Evolutionary conservation across 30 jellyfish, hydroid and myxozoan species (phyloP).

Genomic region (Haliclystus octoradiatus): DNA sequence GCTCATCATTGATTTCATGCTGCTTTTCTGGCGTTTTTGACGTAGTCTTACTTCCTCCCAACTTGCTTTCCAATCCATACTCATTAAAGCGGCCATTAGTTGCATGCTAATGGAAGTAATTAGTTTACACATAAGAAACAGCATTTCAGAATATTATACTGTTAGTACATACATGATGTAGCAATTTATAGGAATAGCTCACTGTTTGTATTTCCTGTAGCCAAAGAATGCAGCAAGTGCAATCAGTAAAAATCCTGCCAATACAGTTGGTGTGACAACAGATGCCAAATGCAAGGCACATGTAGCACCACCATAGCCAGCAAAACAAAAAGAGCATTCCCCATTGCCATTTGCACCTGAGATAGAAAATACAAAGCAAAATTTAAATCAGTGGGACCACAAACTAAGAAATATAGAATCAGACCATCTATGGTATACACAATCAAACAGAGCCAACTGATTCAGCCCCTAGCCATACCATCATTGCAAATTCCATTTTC

Average conservation of each 20-base stretch:
- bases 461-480: conserved; percentile 14
- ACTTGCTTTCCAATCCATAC: conserved; percentile 58
- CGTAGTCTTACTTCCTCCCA: conserved; percentile 43
- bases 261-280: conserved; percentile 7
- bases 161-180: too few species aligned
- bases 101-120: too few species aligned
- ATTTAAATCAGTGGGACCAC: neutral
- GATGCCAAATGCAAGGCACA: conserved; percentile 72
- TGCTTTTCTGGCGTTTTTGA: conserved; percentile 30
- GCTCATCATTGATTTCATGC: conserved; percentile 34
- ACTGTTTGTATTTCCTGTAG: conserved; percentile 10
- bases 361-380: neutral
- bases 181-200: neutral
- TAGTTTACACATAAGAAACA: too few species aligned
- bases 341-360: conserved; percentile 82
- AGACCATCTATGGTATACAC: neutral
- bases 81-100: conserved; percentile 39
- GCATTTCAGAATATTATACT: too few species aligned
- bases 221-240: conserved; percentile 7
- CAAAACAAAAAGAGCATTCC: conserved; percentile 42
- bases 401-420: neutral
- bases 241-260: conserved; percentile 5
- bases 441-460: neutral
- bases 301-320: conserved; percentile 72
- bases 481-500: conserved; percentile 49